These are phyloP conservation scores for Macrobrachium nipponense DNA, from an alignment of 1,140 invertebrate genomes.

Conservation along the genomic window DNA sequence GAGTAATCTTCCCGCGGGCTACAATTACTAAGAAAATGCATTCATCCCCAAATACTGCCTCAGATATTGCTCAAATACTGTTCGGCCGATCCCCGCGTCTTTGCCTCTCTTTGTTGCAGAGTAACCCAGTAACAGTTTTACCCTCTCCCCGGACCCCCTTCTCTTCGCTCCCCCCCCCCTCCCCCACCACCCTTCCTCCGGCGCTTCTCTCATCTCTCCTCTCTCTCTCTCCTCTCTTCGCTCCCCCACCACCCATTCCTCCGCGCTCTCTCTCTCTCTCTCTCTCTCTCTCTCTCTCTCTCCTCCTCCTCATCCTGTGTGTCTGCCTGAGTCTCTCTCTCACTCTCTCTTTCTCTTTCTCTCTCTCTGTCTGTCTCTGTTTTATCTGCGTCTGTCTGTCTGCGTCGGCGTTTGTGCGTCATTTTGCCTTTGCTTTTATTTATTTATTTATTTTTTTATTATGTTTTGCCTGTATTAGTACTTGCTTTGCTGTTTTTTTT, in stretches of 20 bases:
- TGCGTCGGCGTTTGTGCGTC: background rate
- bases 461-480: no score
- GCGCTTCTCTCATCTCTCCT: background rate
- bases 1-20: conserved; percentile 30
- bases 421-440: no score
- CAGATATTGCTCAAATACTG: no score
- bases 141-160: background rate
- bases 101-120: background rate
- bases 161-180: background rate
- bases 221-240: conserved; percentile 1
- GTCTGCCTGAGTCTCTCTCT: background rate
- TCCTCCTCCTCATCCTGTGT: background rate
- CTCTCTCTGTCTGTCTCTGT: background rate
- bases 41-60: conserved; percentile 17
- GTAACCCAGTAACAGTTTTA: conserved; percentile 1
- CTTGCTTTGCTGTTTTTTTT: no score
- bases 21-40: conserved; percentile 46
- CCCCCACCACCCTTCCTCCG: background rate
- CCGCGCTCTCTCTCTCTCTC: background rate
- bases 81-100: background rate
- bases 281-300: background rate
- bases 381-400: background rate
- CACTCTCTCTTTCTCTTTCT: background rate
- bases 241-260: background rate
- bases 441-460: no score